Conservation (phyloP, 2,113 vertebrate genomes). For the Hylia prasina region DNA sequence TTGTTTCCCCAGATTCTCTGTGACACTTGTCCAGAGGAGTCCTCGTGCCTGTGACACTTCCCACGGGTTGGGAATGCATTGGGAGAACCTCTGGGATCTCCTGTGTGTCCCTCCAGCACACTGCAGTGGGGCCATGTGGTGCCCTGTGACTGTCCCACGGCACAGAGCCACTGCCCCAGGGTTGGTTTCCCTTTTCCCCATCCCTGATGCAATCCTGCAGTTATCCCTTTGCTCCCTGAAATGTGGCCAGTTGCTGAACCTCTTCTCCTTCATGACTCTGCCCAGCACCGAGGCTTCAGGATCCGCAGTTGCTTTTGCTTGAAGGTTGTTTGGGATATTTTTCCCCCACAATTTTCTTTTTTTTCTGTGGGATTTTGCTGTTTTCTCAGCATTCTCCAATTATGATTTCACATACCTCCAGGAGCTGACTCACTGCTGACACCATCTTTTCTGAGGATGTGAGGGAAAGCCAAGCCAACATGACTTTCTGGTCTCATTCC, state of each 20-base stretch:
- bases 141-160: not conserved
- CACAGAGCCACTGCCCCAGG: not conserved
- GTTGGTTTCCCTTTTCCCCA: not conserved
- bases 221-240: not conserved
- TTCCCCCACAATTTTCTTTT: not conserved
- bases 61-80: not conserved
- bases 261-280: not conserved
- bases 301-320: not conserved
- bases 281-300: fast-evolving
- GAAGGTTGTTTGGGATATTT: not conserved
- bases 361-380: not conserved
- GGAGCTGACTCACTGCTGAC: constrained; percentile 45
- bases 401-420: constrained; percentile 5
- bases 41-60: fast-evolving
- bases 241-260: not conserved
- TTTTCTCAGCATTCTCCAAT: constrained; percentile 22
- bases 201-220: not conserved
- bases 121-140: not conserved
- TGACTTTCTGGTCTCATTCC: not conserved
- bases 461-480: not conserved
- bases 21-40: not conserved
- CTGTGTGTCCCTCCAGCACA: not conserved
- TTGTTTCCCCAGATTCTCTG: not conserved
- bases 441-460: not conserved
- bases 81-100: not conserved